A percentile compares a stretch with the other conserved stretches of the same genome.
phyloP scores from a whole-genome alignment of 2,888 invertebrate species.

The Amitus sp. region DNA sequence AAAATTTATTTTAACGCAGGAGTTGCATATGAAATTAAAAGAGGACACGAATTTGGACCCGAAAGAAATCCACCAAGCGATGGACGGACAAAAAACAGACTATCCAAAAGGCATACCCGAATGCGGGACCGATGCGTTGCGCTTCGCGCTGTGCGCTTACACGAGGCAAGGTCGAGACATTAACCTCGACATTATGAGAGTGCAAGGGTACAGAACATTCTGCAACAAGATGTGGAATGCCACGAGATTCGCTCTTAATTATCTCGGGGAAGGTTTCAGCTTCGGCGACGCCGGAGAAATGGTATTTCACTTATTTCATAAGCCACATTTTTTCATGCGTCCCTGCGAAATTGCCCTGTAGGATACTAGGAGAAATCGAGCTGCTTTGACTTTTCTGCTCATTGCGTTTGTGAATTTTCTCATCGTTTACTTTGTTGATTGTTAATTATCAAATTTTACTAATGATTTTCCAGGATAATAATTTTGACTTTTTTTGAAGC shows the following conservation, averaged over 20 bases:
- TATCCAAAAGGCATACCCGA: conserved; percentile 93
- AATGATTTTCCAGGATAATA: too few species aligned
- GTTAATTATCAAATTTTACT: too few species aligned
- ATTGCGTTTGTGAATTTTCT: too few species aligned
- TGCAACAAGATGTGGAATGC: conserved; percentile 99
- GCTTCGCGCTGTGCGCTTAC: conserved; percentile 91
- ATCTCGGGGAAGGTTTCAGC: conserved; percentile 71
- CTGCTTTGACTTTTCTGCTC: too few species aligned
- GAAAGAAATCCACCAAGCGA: conserved; percentile 71
- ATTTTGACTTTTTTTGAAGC: too few species aligned
- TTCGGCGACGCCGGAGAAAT: conserved; percentile 62
- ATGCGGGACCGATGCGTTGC: conserved; percentile 93
- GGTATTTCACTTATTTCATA: conserved; percentile 40
- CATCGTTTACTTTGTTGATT: too few species aligned
- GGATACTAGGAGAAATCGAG: too few species aligned
- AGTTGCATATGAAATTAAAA: conserved; percentile 80
- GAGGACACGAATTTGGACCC: conserved; percentile 85
- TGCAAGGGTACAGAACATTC: conserved; percentile 95
- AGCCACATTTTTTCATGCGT: background rate
- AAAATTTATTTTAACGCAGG: conserved; percentile 36
- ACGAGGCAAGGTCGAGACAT: conserved; percentile 93
- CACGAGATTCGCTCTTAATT: conserved; percentile 87
- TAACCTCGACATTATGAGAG: conserved; percentile 94
- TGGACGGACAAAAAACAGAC: conserved; percentile 67
- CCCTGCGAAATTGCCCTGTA: too few species aligned